These are phyloP conservation scores for Caranx melampygus DNA, from an alignment of 2,113 vertebrate species.

Conservation along the genomic window DNA sequence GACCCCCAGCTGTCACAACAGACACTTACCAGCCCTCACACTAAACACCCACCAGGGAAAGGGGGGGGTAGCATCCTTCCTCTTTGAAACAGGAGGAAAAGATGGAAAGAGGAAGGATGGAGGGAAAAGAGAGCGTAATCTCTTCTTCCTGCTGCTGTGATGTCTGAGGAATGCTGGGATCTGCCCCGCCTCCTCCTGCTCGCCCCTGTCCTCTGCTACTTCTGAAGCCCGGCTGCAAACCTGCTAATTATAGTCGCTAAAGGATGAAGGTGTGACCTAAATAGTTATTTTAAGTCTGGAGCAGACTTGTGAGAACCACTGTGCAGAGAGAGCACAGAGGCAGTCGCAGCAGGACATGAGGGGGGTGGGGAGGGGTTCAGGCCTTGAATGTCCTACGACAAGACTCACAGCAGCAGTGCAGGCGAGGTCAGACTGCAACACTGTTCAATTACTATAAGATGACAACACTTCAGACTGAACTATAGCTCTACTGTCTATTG, in stretches of 20 bases:
- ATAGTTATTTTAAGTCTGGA: conserved; percentile 69
- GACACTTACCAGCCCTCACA: conserved; percentile 80
- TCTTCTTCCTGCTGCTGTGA: conserved; percentile 68
- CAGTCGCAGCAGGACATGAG: conserved; percentile 47
- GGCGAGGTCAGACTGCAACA: conserved; percentile 12
- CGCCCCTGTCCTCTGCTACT: conserved; percentile 28
- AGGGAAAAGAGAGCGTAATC: conserved; percentile 26
- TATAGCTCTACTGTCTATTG: neutral
- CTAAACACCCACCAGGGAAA: conserved; percentile 79
- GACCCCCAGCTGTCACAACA: conserved; percentile 83
- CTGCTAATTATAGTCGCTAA: conserved; percentile 77
- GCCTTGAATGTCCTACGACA: conserved; percentile 1
- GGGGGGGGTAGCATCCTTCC: conserved; percentile 69
- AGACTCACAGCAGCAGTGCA: conserved; percentile 13
- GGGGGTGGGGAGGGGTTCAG: neutral
- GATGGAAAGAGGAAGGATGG: conserved; percentile 53
- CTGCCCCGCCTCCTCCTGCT: neutral
- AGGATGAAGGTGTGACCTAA: conserved; percentile 74
- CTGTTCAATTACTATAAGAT: neutral
- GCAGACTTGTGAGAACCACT: conserved; percentile 43
- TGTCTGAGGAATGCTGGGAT: conserved; percentile 57
- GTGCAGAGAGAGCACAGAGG: conserved; percentile 21
- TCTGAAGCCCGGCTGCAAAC: conserved; percentile 61
- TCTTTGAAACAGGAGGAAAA: conserved; percentile 50
- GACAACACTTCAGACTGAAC: neutral